A percentile compares a stretch with the other conserved stretches of the same genome.
phyloP scores from a whole-genome alignment of 2,113 vertebrate genomes.

The Perca fluviatilis region DNA sequence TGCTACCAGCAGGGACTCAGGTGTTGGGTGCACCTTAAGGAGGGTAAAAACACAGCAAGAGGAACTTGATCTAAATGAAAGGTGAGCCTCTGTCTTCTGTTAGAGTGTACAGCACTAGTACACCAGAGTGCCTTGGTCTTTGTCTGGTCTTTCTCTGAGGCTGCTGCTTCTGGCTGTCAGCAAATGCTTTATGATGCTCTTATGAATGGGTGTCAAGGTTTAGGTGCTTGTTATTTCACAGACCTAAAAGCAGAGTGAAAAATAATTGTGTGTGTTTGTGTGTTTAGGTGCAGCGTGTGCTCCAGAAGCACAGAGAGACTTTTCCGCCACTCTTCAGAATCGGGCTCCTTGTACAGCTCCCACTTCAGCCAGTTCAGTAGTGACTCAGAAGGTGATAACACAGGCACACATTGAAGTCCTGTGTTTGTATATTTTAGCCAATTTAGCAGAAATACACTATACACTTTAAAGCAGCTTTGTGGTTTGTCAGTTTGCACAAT shows the following conservation, averaged over 20 bases:
- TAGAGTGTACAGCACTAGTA: conserved; percentile 6
- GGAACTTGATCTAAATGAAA: conserved; percentile 79
- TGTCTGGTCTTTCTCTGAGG: conserved; percentile 46
- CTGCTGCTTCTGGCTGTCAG: conserved; percentile 21
- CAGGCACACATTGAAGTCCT: neutral
- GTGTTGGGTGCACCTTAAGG: conserved; percentile 69
- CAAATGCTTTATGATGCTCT: conserved; percentile 9
- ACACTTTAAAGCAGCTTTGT: neutral
- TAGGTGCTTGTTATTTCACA: conserved; percentile 26
- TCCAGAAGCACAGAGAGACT: conserved; percentile 85
- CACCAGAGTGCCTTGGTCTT: conserved; percentile 13
- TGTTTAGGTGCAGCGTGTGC: conserved; percentile 85
- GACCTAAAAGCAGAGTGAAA: conserved; percentile 10
- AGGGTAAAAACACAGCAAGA: conserved; percentile 31
- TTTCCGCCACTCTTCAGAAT: conserved; percentile 71
- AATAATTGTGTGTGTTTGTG: conserved; percentile 20
- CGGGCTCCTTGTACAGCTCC: conserved; percentile 76
- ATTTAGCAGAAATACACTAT: neutral
- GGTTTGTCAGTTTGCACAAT: neutral
- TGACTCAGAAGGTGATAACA: conserved; percentile 75
- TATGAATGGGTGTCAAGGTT: conserved; percentile 27
- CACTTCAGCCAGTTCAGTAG: conserved; percentile 70
- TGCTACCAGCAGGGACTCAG: conserved; percentile 42
- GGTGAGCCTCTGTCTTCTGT: conserved; percentile 42
- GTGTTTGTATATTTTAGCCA: neutral